Conservation (phyloP, 1,140 invertebrate species). For the Ericerus pela region DNA sequence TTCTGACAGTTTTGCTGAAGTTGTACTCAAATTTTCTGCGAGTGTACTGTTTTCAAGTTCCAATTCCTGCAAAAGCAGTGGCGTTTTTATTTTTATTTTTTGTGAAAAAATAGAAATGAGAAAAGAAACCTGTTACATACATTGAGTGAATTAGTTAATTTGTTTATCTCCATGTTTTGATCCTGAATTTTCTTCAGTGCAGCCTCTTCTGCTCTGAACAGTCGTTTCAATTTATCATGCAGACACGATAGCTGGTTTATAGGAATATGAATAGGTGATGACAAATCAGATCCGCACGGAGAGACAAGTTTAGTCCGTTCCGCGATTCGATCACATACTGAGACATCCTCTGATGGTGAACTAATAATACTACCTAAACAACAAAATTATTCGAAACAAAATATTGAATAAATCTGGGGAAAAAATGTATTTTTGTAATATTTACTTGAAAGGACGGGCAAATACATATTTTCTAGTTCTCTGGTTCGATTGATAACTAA, state of each 20-base stretch:
- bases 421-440: background rate
- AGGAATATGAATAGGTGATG: conserved; percentile 30
- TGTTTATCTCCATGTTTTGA: conserved; percentile 42
- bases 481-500: background rate
- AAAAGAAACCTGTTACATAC: conserved; percentile 33
- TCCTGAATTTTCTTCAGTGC: conserved; percentile 55
- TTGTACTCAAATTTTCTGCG: conserved; percentile 60
- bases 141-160: conserved; percentile 44
- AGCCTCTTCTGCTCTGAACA: conserved; percentile 53
- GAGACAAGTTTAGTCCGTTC: background rate
- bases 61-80: conserved; percentile 42
- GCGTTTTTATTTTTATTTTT: background rate
- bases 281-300: background rate
- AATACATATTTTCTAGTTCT: background rate
- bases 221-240: conserved; percentile 47
- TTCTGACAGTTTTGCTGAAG: conserved; percentile 58
- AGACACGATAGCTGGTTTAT: conserved; percentile 41
- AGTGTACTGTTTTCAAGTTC: conserved; percentile 61
- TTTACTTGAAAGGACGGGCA: background rate
- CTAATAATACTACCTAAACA: background rate
- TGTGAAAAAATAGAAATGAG: background rate
- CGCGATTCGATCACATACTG: conserved; percentile 1
- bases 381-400: background rate
- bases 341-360: background rate
- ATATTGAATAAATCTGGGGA: background rate